A percentile compares a stretch with the other conserved stretches of the same genome.
phyloP scores from a whole-genome alignment of 2,888 invertebrate genomes.

The Luffia ferchaultella region DNA sequence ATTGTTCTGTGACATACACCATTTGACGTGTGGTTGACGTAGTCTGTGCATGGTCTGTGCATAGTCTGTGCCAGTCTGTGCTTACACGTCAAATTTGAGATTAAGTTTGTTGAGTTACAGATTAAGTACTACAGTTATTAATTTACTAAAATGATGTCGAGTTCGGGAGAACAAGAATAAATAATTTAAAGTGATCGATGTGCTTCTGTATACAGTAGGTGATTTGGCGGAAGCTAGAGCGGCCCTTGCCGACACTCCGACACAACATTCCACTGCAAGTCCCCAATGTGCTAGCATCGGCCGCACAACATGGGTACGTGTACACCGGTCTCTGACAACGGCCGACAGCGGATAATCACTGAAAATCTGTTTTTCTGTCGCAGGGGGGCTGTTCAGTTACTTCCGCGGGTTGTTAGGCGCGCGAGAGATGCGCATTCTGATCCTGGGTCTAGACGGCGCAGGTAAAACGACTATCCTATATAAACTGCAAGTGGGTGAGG shows the following conservation, averaged over 20 bases:
- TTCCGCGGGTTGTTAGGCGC: slow-evolving; percentile 95
- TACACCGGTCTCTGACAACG: slow-evolving; percentile 22
- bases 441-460: slow-evolving; percentile 97
- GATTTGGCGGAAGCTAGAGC: no score
- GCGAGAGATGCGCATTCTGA: slow-evolving; percentile 97
- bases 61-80: no score
- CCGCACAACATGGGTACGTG: slow-evolving; percentile 10
- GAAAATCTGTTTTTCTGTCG: background rate
- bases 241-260: background rate
- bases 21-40: no score
- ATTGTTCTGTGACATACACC: no score
- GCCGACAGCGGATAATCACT: background rate
- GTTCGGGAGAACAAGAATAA: no score
- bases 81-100: no score
- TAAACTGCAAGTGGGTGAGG: slow-evolving; percentile 97
- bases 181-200: no score
- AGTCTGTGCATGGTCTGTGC: no score
- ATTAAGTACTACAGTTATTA: no score
- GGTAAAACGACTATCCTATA: slow-evolving; percentile 99
- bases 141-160: no score
- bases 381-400: slow-evolving; percentile 96
- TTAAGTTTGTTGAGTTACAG: no score
- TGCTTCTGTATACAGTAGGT: no score
- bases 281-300: slow-evolving; percentile 39
- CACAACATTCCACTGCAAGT: background rate